Percentiles rank a stretch among this genome's conserved stretches.
Conservation (phyloP, 2,888 invertebrate genomes). For the Meiosimyza platycephala region DNA sequence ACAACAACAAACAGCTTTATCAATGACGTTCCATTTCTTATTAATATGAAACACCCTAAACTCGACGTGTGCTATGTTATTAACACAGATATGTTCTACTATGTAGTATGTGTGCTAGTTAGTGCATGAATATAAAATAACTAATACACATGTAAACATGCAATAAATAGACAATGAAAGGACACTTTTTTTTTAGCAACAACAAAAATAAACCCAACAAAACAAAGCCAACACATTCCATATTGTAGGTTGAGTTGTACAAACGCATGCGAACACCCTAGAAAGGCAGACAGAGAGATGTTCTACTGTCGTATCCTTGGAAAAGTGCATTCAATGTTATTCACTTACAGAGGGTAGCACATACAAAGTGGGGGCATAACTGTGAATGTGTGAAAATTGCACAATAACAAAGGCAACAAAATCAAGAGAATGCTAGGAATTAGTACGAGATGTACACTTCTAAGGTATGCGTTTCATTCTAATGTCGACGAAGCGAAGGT, state of each 20-base stretch:
- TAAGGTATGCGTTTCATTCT: no score
- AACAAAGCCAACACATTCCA: not conserved
- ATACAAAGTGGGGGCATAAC: conserved; percentile 27
- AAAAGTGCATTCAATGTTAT: conserved; percentile 1
- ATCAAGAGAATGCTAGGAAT: not conserved
- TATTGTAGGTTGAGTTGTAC: no score
- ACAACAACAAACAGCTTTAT: no score
- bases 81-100: no score
- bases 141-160: conserved; percentile 25
- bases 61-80: no score
- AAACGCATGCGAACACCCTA: not conserved
- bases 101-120: no score
- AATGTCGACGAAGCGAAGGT: no score
- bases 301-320: conserved; percentile 1
- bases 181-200: not conserved
- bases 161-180: conserved; percentile 13
- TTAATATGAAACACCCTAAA: no score
- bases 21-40: no score
- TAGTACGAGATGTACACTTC: not conserved
- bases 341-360: not conserved
- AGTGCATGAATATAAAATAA: not conserved
- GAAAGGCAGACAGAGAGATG: not conserved
- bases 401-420: conserved; percentile 36
- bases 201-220: conserved; percentile 20
- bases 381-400: conserved; percentile 48